These are phyloP conservation scores for Aphodius granarius DNA, from an alignment of 2,888 invertebrate species.

Conservation along the genomic window DNA sequence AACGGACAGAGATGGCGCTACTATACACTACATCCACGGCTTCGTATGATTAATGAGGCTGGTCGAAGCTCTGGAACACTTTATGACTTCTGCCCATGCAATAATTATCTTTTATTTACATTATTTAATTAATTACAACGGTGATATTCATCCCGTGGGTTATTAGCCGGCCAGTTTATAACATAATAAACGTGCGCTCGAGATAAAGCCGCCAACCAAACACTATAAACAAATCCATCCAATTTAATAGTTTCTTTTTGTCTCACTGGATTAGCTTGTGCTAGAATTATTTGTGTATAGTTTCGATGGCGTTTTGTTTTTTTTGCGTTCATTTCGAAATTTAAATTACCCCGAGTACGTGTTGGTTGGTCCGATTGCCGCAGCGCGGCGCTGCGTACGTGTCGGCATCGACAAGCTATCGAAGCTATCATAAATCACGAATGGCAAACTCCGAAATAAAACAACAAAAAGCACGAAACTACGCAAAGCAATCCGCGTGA, in stretches of 20 bases:
- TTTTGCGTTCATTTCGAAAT: not conserved
- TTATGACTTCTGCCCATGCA: conserved; percentile 14
- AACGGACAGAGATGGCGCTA: not conserved
- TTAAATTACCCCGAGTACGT: not conserved
- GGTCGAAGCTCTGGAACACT: not conserved
- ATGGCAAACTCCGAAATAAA: not conserved
- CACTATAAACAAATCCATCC: too few species aligned
- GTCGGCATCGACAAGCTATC: not conserved
- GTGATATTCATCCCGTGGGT: conserved; percentile 12
- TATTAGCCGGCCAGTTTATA: conserved; percentile 8
- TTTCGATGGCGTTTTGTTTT: not conserved
- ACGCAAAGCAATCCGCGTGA: not conserved
- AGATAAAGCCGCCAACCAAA: too few species aligned
- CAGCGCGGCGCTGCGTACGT: not conserved
- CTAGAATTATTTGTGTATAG: too few species aligned
- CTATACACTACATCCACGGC: not conserved
- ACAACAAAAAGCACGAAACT: not conserved
- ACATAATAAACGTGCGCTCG: conserved; percentile 2
- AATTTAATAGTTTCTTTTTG: too few species aligned
- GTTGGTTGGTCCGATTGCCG: not conserved
- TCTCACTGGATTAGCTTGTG: too few species aligned
- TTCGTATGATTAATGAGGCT: conserved; percentile 5
- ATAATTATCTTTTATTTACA: conserved; percentile 15
- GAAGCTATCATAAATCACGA: not conserved
- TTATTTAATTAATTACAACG: conserved; percentile 14